phyloP scores from a whole-genome alignment of 2,797 vertebrate species.

The Tympanoctomys barrerae region DNA sequence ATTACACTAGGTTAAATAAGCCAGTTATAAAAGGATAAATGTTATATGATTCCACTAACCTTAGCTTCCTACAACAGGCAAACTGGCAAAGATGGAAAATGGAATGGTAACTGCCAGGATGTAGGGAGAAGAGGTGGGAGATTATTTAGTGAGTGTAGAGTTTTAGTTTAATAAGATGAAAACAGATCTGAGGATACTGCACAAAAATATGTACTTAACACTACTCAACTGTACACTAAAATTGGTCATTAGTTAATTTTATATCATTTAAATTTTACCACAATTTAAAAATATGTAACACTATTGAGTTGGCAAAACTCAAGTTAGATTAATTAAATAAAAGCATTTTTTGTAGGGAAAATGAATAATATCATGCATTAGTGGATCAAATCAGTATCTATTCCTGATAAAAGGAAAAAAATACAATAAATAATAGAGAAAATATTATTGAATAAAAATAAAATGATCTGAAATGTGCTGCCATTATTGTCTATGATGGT shows the following conservation, averaged over 20 bases:
- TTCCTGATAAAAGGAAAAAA: not conserved
- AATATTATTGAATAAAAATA: not conserved
- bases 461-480: not conserved
- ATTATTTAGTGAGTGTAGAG: not conserved
- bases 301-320: not conserved
- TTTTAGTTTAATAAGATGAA: not conserved
- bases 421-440: not conserved
- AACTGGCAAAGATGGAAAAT: not conserved
- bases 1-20: not conserved
- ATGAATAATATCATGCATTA: not conserved
- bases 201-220: not conserved
- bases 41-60: not conserved
- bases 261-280: not conserved
- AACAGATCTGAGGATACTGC: not conserved
- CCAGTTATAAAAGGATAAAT: not conserved
- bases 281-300: not conserved
- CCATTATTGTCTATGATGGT: not conserved
- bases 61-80: not conserved
- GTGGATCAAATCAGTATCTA: not conserved
- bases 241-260: not conserved
- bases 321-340: conserved; percentile 10
- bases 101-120: not conserved
- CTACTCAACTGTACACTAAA: not conserved
- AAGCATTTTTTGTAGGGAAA: not conserved
- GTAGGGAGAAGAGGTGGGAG: not conserved